Evolutionary conservation across 2,888 invertebrate species (phyloP).

Genomic region (Lepidocyrtoides sp.): DNA sequence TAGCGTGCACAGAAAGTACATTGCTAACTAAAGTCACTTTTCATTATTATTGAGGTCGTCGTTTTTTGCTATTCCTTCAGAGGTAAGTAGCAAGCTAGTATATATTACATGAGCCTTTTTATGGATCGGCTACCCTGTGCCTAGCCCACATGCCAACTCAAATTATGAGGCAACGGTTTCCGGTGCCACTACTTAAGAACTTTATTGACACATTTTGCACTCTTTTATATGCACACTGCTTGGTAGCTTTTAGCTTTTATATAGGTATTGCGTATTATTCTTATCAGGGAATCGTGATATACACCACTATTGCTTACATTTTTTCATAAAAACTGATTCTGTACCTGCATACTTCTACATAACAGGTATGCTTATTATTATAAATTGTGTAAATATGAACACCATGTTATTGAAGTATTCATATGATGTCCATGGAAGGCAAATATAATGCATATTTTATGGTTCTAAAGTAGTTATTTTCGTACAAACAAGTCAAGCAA

Average conservation of each 20-base stretch:
- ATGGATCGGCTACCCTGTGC: neutral
- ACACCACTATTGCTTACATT: too few species aligned
- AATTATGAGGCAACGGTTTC: slow-evolving; percentile 25
- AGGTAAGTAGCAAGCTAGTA: neutral
- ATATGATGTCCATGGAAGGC: slow-evolving; percentile 13
- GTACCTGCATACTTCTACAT: neutral
- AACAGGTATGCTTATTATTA: too few species aligned
- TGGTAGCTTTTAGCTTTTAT: too few species aligned
- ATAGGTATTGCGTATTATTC: too few species aligned
- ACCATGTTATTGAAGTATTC: slow-evolving; percentile 10
- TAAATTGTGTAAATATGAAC: too few species aligned
- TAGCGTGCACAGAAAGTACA: too few species aligned
- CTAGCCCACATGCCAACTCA: neutral
- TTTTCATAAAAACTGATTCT: neutral
- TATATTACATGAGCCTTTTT: neutral
- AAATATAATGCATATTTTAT: slow-evolving; percentile 34
- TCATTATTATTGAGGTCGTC: neutral
- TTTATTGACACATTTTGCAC: neutral
- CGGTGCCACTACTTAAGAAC: neutral
- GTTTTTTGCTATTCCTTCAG: neutral
- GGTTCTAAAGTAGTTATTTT: neutral
- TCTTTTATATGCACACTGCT: neutral
- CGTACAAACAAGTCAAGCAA: neutral
- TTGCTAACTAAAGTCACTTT: too few species aligned
- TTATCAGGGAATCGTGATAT: too few species aligned